phyloP scores from a whole-genome alignment of 53 echinoderm and acorn worm genomes.

The Patiria pectinifera region DNA sequence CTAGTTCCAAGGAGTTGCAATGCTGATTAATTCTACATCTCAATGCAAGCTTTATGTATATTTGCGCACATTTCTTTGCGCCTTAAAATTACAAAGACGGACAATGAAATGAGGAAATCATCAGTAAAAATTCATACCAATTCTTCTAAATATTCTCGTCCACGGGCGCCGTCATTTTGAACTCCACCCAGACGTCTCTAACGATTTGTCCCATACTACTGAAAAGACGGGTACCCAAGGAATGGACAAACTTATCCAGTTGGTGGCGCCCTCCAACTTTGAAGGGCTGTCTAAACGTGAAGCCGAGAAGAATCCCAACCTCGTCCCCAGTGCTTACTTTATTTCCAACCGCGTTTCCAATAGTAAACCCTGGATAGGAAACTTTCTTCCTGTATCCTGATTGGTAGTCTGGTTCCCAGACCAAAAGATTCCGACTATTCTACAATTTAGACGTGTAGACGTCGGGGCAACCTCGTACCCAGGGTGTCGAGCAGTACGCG shows the following conservation, averaged over 20 bases:
- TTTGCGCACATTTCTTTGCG: background rate
- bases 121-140: background rate
- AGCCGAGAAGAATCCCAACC: too few species aligned
- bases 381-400: too few species aligned
- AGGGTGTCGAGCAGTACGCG: too few species aligned
- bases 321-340: too few species aligned
- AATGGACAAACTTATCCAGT: background rate
- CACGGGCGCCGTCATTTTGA: slow-evolving; percentile 43
- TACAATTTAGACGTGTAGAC: too few species aligned
- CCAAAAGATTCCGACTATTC: too few species aligned
- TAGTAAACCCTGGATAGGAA: too few species aligned
- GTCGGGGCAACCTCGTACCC: too few species aligned
- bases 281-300: background rate
- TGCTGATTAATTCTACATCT: background rate
- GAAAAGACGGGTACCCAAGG: slow-evolving; percentile 5
- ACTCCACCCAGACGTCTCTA: slow-evolving; percentile 5
- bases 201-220: background rate
- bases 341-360: too few species aligned
- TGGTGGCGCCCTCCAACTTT: background rate
- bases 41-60: background rate
- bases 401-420: too few species aligned
- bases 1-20: background rate
- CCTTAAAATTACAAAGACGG: background rate
- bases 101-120: slow-evolving; percentile 10
- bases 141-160: slow-evolving; percentile 17